phyloP scores from a whole-genome alignment of 2,888 invertebrate species.

The Brachyopa scutellaris region DNA sequence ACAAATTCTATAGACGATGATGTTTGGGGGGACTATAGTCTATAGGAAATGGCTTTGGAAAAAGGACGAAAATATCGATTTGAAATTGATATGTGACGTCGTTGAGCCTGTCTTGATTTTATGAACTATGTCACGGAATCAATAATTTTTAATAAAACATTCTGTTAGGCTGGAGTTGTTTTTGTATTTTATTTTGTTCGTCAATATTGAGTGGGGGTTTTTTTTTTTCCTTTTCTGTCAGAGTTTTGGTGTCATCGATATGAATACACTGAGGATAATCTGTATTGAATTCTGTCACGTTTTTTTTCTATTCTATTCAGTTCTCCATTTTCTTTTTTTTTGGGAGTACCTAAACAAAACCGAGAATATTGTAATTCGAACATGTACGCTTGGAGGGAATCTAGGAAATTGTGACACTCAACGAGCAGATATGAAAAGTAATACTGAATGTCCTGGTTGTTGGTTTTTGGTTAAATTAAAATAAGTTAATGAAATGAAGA shows the following conservation, averaged over 20 bases:
- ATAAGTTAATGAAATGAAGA: too few species aligned
- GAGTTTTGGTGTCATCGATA: conserved; percentile 2
- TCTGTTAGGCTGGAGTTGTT: conserved; percentile 35
- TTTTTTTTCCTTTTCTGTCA: background rate
- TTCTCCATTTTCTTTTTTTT: background rate
- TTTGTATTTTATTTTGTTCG: background rate
- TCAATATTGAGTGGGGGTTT: background rate
- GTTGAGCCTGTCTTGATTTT: conserved; percentile 69
- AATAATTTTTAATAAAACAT: conserved; percentile 71
- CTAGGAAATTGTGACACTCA: background rate
- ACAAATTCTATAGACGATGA: conserved; percentile 37
- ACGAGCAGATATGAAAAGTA: too few species aligned
- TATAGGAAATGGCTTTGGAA: conserved; percentile 29
- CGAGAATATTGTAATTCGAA: conserved; percentile 59
- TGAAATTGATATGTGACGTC: conserved; percentile 65
- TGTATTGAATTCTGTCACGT: conserved; percentile 59
- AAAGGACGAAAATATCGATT: conserved; percentile 53
- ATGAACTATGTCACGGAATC: conserved; percentile 71
- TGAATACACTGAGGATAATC: conserved; percentile 32
- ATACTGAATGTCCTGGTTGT: too few species aligned
- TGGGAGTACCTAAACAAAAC: conserved; percentile 20
- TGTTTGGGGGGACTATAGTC: background rate
- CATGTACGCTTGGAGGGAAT: conserved; percentile 19
- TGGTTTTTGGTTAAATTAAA: too few species aligned
- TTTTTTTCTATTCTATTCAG: too few species aligned